These are phyloP conservation scores for Megaceryle alcyon DNA, from an alignment of 2,797 vertebrate genomes.

Conservation along the genomic window DNA sequence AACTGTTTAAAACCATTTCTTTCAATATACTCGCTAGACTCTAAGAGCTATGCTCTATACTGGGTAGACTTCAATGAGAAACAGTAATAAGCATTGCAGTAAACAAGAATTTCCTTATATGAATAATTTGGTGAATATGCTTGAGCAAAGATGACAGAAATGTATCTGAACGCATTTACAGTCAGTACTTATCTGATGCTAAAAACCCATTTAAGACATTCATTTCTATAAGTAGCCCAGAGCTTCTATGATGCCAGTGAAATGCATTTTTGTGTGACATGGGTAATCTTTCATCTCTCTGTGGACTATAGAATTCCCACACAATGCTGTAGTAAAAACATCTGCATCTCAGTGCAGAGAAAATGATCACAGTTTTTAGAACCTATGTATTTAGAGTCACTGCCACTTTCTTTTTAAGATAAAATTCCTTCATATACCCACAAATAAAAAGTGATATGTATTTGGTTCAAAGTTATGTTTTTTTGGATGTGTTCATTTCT, in stretches of 20 bases:
- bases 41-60: not conserved
- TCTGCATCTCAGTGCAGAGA: not conserved
- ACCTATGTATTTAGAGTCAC: not conserved
- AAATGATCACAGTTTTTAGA: not conserved
- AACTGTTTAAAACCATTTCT: not conserved
- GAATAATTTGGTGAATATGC: not conserved
- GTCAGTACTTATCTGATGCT: conserved; percentile 1
- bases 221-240: conserved; percentile 19
- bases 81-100: not conserved
- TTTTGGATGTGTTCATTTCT: not conserved
- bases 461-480: not conserved
- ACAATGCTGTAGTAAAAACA: not conserved
- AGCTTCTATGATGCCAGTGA: not conserved
- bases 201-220: conserved; percentile 4
- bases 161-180: not conserved
- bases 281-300: conserved; percentile 26
- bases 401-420: not conserved
- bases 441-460: not conserved
- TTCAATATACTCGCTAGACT: not conserved
- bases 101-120: conserved; percentile 24
- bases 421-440: not conserved
- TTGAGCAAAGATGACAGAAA: not conserved
- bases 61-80: not conserved
- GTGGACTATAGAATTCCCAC: not conserved
- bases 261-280: conserved; percentile 10